A percentile compares a stretch with the other conserved stretches of the same genome.
phyloP scores from a whole-genome alignment of 1,140 invertebrate species.

The Nebria ingens region DNA sequence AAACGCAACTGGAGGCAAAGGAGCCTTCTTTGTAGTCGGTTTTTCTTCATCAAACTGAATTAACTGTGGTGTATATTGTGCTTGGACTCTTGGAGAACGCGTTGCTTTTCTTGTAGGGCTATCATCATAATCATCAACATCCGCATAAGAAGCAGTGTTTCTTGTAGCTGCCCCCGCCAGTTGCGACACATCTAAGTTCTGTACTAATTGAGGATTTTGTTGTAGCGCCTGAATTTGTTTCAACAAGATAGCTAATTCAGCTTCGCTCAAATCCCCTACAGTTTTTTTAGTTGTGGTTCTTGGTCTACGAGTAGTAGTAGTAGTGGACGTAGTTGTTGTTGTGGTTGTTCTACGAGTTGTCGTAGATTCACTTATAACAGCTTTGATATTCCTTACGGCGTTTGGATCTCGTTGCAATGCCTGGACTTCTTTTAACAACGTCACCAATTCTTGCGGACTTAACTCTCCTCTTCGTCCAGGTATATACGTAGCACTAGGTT shows the following conservation, averaged over 20 bases:
- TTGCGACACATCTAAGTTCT: slow-evolving; percentile 18
- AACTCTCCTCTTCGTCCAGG: neutral
- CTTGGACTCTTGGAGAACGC: slow-evolving; percentile 4
- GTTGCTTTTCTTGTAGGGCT: slow-evolving; percentile 12
- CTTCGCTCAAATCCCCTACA: neutral
- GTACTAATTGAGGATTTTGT: slow-evolving; percentile 24
- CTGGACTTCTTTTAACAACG: neutral
- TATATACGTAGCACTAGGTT: neutral
- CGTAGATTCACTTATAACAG: neutral
- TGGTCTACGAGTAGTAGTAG: neutral
- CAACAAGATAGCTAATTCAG: slow-evolving; percentile 16
- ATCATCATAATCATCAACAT: neutral
- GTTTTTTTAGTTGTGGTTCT: neutral
- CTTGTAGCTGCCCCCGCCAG: neutral
- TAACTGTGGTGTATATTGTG: neutral
- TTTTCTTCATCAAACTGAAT: neutral
- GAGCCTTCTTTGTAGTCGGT: slow-evolving; percentile 1
- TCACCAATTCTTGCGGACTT: neutral
- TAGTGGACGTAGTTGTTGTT: neutral
- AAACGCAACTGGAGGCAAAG: slow-evolving; percentile 26
- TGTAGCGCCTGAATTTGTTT: slow-evolving; percentile 29
- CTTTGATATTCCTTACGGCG: neutral
- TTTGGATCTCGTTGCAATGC: neutral
- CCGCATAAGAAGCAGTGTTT: neutral
- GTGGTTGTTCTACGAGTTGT: neutral